These are phyloP conservation scores for Monochamus alternatus DNA, from an alignment of 2,888 invertebrate genomes.

Conservation along the genomic window DNA sequence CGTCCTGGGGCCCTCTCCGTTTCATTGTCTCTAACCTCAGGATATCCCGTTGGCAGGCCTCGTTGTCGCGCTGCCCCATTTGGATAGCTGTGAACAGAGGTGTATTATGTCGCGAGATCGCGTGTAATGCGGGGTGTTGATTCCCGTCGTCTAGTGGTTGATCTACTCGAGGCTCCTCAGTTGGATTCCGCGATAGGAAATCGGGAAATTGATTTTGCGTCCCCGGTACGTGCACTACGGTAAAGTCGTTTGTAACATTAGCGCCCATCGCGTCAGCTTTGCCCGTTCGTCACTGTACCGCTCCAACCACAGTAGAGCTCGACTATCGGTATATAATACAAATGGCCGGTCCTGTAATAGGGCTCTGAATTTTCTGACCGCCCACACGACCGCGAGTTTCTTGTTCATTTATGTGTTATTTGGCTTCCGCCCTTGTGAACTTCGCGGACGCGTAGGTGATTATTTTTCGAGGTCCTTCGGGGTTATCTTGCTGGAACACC, in stretches of 20 bases:
- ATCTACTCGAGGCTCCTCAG: background rate
- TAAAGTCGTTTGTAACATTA: constrained; percentile 41
- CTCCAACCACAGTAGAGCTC: constrained; percentile 49
- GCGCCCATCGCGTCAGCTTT: constrained; percentile 47
- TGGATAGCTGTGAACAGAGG: too few relatives aligned
- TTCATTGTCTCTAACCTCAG: too few relatives aligned
- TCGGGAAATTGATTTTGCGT: constrained; percentile 50
- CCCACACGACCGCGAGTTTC: constrained; percentile 57
- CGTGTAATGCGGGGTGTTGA: too few relatives aligned
- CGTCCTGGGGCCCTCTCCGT: too few relatives aligned
- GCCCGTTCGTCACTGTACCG: constrained; percentile 32
- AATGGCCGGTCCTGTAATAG: constrained; percentile 54
- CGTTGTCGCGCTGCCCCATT: too few relatives aligned
- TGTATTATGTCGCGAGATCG: too few relatives aligned
- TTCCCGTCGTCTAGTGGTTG: background rate
- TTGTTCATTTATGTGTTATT: constrained; percentile 56
- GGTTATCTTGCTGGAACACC: constrained; percentile 44
- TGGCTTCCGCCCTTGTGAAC: constrained; percentile 39
- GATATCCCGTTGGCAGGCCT: too few relatives aligned
- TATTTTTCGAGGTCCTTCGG: constrained; percentile 26
- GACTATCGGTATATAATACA: constrained; percentile 51
- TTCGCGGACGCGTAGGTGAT: constrained; percentile 52
- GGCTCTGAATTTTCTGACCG: constrained; percentile 50
- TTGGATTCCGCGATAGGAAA: constrained; percentile 45
- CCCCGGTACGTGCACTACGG: background rate